phyloP scores from a whole-genome alignment of 2,888 invertebrate species.

The Galeruca laticollis region DNA sequence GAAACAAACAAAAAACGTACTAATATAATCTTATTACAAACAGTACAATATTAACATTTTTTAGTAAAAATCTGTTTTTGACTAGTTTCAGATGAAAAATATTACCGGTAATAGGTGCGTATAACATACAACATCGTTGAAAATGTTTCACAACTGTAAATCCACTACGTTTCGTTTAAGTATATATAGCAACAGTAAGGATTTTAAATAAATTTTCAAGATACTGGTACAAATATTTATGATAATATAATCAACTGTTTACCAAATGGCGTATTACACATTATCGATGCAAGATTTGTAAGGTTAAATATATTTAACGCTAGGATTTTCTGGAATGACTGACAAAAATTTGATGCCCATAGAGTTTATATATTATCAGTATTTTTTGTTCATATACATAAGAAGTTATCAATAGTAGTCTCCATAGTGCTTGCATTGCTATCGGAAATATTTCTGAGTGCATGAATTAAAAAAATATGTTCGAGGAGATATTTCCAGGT shows the following conservation, averaged over 20 bases:
- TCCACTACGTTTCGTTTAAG: not conserved
- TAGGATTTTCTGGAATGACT: no score
- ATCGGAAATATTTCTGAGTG: no score
- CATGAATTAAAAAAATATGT: no score
- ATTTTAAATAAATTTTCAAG: not conserved
- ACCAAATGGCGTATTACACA: not conserved
- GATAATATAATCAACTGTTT: slow-evolving; percentile 7
- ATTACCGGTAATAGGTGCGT: not conserved
- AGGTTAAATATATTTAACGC: not conserved
- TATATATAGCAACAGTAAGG: not conserved
- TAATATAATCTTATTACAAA: not conserved
- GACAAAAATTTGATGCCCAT: no score
- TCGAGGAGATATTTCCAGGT: no score
- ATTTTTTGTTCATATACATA: no score
- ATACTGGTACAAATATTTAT: slow-evolving; percentile 5
- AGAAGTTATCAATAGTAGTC: no score
- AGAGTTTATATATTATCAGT: no score
- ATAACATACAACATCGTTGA: not conserved
- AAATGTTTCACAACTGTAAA: not conserved
- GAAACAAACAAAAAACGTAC: slow-evolving; percentile 62
- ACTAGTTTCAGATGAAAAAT: not conserved
- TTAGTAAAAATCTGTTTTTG: no score
- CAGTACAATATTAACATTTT: no score
- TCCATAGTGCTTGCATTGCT: no score
- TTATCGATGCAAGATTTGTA: not conserved